Percentiles rank a stretch among this genome's conserved stretches.
Evolutionary conservation across 1,140 invertebrate species (phyloP).

Genomic region (Lutraria rhynchaena): DNA sequence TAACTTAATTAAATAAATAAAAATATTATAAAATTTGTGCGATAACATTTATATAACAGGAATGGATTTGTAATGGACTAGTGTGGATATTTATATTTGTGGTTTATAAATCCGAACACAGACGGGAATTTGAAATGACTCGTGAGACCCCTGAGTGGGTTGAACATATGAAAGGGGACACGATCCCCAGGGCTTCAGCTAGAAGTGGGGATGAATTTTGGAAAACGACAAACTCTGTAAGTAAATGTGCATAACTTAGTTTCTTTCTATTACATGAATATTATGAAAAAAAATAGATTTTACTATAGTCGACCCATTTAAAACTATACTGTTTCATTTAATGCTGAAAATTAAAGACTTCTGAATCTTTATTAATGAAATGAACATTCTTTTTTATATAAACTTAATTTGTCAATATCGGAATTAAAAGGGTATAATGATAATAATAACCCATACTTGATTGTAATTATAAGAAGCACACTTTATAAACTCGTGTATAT

Average conservation of each 20-base stretch:
- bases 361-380: background rate
- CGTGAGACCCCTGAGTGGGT: conserved; percentile 54
- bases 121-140: conserved; percentile 22
- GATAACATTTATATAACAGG: too few relatives aligned
- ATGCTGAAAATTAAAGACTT: background rate
- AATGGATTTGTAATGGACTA: conserved; percentile 25
- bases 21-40: too few relatives aligned
- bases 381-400: background rate
- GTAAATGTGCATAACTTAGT: conserved; percentile 3
- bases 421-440: too few relatives aligned
- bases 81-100: background rate
- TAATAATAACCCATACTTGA: too few relatives aligned
- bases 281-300: background rate
- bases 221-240: conserved; percentile 44
- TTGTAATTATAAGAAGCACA: too few relatives aligned
- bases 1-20: too few relatives aligned
- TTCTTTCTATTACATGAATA: background rate
- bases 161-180: conserved; percentile 46
- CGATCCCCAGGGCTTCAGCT: conserved; percentile 18
- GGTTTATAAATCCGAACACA: background rate
- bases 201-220: conserved; percentile 38
- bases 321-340: background rate
- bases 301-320: background rate
- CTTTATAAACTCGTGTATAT: too few relatives aligned
- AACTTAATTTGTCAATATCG: too few relatives aligned